Percentiles rank a stretch among this genome's conserved stretches.
Evolutionary conservation across 2,113 vertebrate species (phyloP).

Genomic region (Macaca nemestrina): DNA sequence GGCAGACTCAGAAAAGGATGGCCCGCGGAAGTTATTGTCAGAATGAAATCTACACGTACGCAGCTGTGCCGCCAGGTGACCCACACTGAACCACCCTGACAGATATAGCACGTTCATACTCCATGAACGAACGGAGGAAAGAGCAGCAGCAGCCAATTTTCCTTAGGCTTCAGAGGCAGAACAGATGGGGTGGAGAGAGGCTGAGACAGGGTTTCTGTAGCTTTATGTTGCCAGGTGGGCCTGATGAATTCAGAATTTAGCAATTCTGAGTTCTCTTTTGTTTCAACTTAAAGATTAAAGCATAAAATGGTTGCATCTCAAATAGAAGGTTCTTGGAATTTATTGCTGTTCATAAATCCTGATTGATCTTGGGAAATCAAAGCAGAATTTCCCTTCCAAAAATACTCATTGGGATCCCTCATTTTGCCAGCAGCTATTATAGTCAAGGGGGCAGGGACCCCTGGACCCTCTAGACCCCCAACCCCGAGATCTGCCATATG

Average conservation of each 20-base stretch:
- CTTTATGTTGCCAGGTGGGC: neutral
- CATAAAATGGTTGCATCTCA: neutral
- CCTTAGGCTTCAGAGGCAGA: neutral
- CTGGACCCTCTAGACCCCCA: no score
- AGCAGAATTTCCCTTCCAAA: neutral
- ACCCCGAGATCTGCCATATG: neutral
- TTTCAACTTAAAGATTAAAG: conserved; percentile 38
- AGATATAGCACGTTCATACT: neutral
- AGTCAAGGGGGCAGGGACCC: neutral
- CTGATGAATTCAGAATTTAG: neutral
- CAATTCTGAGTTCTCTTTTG: neutral
- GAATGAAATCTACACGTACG: neutral
- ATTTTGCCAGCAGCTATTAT: neutral
- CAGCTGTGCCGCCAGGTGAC: neutral
- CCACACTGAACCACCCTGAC: neutral
- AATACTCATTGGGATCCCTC: neutral
- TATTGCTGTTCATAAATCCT: neutral
- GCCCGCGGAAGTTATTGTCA: neutral
- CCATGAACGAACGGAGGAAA: neutral
- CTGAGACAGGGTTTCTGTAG: neutral
- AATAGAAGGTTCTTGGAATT: neutral
- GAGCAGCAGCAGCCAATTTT: neutral
- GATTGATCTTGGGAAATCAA: neutral
- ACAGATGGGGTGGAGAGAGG: neutral
- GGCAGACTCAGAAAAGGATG: neutral